Base-by-base conservation (phyloP, 2,797 vertebrate genomes). In the Pangasius mekongensis region DNA sequence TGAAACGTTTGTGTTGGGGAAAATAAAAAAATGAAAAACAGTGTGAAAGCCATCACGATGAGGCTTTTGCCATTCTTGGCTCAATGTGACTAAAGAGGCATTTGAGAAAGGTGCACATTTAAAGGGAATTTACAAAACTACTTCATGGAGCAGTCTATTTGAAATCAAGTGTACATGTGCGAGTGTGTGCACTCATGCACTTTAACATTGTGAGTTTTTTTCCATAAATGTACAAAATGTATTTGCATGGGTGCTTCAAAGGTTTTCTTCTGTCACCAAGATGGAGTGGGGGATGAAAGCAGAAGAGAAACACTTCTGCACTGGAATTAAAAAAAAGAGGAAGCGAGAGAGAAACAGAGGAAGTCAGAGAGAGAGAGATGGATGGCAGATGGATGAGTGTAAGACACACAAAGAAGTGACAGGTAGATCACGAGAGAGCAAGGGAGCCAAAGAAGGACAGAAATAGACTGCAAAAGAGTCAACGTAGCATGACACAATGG, bases 371-470 rank as follows among this genome's bases (percentile, higher is more conserved):
- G 76, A 88, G 74, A 84, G 54, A 69, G 81, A 87, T 83, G 76
- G 89, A 87, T 89, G 87, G 88, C 88, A 92, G 88, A 88, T 86
- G 84, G 89, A 92, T 89, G 83, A 89, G 89, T 89, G 88, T 85
- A 91, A 90, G 80, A 82, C 64, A 90, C 88, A 87, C 67, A 82
- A 86, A 90, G 89, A 91, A 90, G 89, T 89, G 92, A 94, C 94
- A 92, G 91, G 92, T 90, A 89, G 93, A 94, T 94, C 94, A 94
- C 93, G 90, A 94, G 93, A 95, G 94, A 94, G 93, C 92, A 89
- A 90, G 88, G 86, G 90, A 92, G 93, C 93, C 90, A 94, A 94
- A 93, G 92, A 88, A 89, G 86, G 87, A 90, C 89, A 88, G 86
- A 92, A 92, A 92, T 91, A 92, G 90, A 86, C 87, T 90, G 82